A percentile compares a stretch with the other conserved stretches of the same genome.
These are phyloP conservation scores for Sitophilus oryzae DNA, from an alignment of 1,140 invertebrate genomes.

Conservation along the genomic window DNA sequence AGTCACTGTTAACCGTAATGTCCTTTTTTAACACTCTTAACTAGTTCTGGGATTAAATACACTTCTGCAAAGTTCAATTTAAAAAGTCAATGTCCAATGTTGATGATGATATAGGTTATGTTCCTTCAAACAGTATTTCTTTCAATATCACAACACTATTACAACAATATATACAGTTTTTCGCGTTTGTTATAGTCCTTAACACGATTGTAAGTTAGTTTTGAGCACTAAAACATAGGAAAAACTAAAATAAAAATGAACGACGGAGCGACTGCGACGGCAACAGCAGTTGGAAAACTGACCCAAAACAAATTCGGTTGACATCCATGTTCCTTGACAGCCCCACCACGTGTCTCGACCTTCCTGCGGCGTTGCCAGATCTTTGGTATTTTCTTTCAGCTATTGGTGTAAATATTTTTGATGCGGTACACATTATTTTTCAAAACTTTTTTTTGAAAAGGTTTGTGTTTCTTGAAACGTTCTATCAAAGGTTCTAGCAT, in stretches of 20 bases:
- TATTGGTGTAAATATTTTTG: no score
- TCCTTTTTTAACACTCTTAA: background rate
- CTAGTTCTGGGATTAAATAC: background rate
- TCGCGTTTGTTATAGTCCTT: background rate
- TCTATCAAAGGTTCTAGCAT: no score
- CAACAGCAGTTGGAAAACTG: conserved; percentile 2
- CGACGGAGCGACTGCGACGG: background rate
- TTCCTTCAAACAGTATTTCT: conserved; percentile 4
- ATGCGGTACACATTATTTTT: no score
- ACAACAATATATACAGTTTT: background rate
- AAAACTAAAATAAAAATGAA: conserved; percentile 12
- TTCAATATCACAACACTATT: background rate
- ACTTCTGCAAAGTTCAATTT: conserved; percentile 16
- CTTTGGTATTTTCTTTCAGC: background rate
- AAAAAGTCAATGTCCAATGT: conserved; percentile 20
- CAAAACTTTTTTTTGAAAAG: no score
- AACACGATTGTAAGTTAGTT: background rate
- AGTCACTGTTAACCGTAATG: no score
- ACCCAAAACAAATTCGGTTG: conserved; percentile 22
- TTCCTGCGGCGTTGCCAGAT: background rate
- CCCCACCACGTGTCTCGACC: conserved; percentile 20
- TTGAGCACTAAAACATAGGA: conserved; percentile 4
- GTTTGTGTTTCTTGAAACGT: no score
- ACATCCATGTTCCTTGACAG: conserved; percentile 23
- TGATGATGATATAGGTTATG: conserved; percentile 10